Conservation (phyloP, 2,113 vertebrate species). For the Stigmatopora argus region DNA sequence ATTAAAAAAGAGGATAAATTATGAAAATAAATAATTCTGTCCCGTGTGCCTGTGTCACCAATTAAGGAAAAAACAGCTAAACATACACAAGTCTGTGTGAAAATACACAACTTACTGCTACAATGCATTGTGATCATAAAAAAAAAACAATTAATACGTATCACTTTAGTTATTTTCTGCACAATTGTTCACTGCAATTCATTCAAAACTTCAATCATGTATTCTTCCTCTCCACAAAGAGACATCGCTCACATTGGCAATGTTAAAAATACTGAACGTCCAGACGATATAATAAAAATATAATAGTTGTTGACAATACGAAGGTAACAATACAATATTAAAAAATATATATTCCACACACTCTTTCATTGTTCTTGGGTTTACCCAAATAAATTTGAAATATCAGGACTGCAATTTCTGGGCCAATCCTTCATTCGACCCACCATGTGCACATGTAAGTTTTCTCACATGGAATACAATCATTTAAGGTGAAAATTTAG, state of each 20-base stretch:
- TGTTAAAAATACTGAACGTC: constrained; percentile 3
- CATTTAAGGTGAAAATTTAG: background rate
- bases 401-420: background rate
- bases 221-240: background rate
- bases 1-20: constrained; percentile 56
- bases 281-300: constrained; percentile 10
- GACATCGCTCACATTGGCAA: constrained; percentile 28
- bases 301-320: constrained; percentile 14
- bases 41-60: constrained; percentile 39
- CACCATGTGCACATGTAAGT: background rate
- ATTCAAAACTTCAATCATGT: constrained; percentile 8
- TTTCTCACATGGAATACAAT: background rate
- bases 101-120: constrained; percentile 11
- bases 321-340: constrained; percentile 26
- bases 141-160: background rate
- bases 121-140: constrained; percentile 4
- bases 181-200: background rate
- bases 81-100: constrained; percentile 23
- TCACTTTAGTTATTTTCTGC: constrained; percentile 15
- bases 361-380: constrained; percentile 17
- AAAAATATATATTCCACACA: constrained; percentile 19
- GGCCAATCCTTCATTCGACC: constrained; percentile 23
- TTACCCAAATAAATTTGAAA: constrained; percentile 11
- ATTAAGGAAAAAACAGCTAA: constrained; percentile 29
- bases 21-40: constrained; percentile 69